Evolutionary conservation across 2,888 invertebrate species (phyloP), one percentile per base, ranked within the genome.

Genomic region (Drosophila mettleri): DNA sequence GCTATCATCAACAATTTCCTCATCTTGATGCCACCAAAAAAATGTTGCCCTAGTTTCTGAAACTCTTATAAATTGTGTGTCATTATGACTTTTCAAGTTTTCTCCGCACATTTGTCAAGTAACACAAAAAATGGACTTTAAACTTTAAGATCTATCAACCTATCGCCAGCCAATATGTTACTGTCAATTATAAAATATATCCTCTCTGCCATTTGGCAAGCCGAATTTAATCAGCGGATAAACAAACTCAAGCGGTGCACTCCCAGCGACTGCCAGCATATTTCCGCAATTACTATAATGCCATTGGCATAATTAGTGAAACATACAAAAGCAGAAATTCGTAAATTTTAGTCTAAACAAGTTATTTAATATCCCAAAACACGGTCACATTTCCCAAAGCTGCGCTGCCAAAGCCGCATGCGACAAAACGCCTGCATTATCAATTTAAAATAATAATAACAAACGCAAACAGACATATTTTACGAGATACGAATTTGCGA

Each of bases 391-490:
- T 48, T 39, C 48, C 36, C 16, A 38, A 29, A 46, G 18, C 31
- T 4, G 20, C 16, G 33, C 41, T 14, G 36, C 29, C 34, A 8
- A 10, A 33, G 41, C 38, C 46, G 29, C 45, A 53, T 29, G 31
- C n/a, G 53, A 27, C 46, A 48, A 18, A 31, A 24, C n/a, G 43
- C 55, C 66, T 43, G 67, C 27, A 69, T 59, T 78, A 80, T 83
- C 73, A 75, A 72, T 61, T 63, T 71, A 79, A 85, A 85, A 85
- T 78, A 80, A 83, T 77, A 84, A 84, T 64, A 82, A 66, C 67
- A 82, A 82, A 68, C 24, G 62, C 86, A 68, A 82, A 78, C 65
- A 69, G 34, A 45, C 54, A 33, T 48, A 49, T 45, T 69, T 53
- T 60, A 78, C 54, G 64, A 54, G 69, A 81, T 67, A 67, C 63